Evolutionary conservation across 2,888 invertebrate genomes (phyloP), one percentile per base, ranked within the genome.

Genomic region (Molanna angustata): DNA sequence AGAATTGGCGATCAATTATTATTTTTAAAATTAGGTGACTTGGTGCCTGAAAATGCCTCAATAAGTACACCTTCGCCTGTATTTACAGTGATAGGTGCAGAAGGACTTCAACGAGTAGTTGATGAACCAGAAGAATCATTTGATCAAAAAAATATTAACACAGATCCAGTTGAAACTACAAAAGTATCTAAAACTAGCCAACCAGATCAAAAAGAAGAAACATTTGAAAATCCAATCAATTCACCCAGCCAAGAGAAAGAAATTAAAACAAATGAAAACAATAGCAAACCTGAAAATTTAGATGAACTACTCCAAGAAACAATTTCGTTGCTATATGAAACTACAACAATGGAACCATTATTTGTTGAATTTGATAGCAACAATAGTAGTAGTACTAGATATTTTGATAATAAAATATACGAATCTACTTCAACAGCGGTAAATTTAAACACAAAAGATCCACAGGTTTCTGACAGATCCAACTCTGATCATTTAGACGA

Each of bases 51-150:
- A 52, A 67, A 68, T 51, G 67, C 67, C 46, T 40, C 58, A 16
- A 63, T 63, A 1, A 69, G 66, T 45, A 69, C 69, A 2, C 69
- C 70, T 1, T 62, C 66, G 3, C 65, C 69, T 13, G 65, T 70
- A 4, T 72, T 74, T 16, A 72, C 73, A 2, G 66, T 73, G 3
- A 69, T 74, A 46, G 75, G 74, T 11, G 71, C 73, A 3, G 74
- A 74, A 63, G 74, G 73, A 2, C 62, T 74, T 3, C 70, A 73
- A 62, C 63, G 70, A 49, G 70, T 67, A 3, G 66, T 64, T 22
- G 65, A 65, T 31, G 59, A 59, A 19, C 52, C 52, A n/a, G 66
- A 64, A 47, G 65, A 66, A 41, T 61, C 61, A 13, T 59, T 62
- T 11, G 65, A 65, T 42, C 55, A 50, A 41, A 58, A 35, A 52